A percentile compares a stretch with the other conserved stretches of the same genome.
Conservation (phyloP, 1,140 invertebrate genomes). For the Pentalonia nigronervosa region DNA sequence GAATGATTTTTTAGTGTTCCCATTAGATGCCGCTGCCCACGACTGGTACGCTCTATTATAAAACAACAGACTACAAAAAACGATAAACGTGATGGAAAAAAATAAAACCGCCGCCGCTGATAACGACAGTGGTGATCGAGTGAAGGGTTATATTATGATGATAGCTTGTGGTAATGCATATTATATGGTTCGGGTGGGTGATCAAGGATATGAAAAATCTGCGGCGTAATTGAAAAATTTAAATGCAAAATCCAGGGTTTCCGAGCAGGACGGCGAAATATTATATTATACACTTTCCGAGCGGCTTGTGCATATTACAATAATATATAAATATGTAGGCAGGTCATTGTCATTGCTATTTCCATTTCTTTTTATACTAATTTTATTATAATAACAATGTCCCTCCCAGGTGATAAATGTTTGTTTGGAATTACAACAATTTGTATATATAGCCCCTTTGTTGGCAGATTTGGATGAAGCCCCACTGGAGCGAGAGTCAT, state of each 20-base stretch:
- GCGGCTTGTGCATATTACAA: neutral
- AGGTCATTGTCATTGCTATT: neutral
- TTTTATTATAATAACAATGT: neutral
- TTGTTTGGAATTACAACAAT: slow-evolving; percentile 12
- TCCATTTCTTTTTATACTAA: neutral
- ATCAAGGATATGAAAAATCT: neutral
- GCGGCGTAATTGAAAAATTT: neutral
- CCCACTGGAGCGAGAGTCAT: neutral
- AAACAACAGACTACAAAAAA: neutral
- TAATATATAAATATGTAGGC: neutral
- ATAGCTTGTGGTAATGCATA: neutral
- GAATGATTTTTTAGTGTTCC: neutral
- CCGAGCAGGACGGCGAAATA: neutral
- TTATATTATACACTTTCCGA: neutral
- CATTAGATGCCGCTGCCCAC: neutral
- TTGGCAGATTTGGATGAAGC: neutral
- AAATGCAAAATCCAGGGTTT: neutral
- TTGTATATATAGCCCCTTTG: neutral
- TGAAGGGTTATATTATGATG: neutral
- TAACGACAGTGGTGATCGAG: neutral
- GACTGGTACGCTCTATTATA: neutral
- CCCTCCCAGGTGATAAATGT: neutral
- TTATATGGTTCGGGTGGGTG: neutral
- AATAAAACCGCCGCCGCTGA: neutral
- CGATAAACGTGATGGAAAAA: neutral